phyloP scores from a whole-genome alignment of 1,140 invertebrate genomes.

The Micrasema minimum region DNA sequence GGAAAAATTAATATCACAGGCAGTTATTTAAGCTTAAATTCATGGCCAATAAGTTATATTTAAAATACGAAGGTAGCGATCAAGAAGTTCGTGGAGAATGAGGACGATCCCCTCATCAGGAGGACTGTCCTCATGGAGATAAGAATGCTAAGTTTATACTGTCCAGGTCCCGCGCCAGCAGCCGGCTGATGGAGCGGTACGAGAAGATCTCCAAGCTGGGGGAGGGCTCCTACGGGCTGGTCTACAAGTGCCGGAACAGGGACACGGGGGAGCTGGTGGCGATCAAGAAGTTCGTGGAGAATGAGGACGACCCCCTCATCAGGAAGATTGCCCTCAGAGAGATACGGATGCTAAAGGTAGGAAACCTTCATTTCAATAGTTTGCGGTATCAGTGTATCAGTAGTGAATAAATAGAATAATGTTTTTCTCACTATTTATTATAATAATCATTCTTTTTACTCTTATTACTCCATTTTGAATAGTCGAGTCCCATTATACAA shows the following conservation, averaged over 20 bases:
- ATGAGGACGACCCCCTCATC: conserved; percentile 98
- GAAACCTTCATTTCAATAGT: too few relatives aligned
- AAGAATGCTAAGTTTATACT: conserved; percentile 87
- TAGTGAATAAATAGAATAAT: too few relatives aligned
- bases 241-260: conserved; percentile 97
- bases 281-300: conserved; percentile 99
- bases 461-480: background rate
- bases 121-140: conserved; percentile 99
- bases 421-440: too few relatives aligned
- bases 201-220: conserved; percentile 96
- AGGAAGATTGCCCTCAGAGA: conserved; percentile 97
- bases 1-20: too few relatives aligned
- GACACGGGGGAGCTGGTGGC: conserved; percentile 97
- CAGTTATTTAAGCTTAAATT: too few relatives aligned
- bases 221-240: conserved; percentile 98
- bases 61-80: too few relatives aligned
- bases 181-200: conserved; percentile 96
- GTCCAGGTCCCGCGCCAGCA: conserved; percentile 81
- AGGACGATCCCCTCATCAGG: conserved; percentile 97
- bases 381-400: too few relatives aligned
- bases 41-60: too few relatives aligned
- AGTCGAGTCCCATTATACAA: background rate
- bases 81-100: conserved; percentile 98
- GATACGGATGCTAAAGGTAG: conserved; percentile 96
- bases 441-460: background rate